Evolutionary conservation across 1,140 invertebrate species (phyloP), one percentile per base, ranked within the genome.

Genomic region (Drusus annulatus): DNA sequence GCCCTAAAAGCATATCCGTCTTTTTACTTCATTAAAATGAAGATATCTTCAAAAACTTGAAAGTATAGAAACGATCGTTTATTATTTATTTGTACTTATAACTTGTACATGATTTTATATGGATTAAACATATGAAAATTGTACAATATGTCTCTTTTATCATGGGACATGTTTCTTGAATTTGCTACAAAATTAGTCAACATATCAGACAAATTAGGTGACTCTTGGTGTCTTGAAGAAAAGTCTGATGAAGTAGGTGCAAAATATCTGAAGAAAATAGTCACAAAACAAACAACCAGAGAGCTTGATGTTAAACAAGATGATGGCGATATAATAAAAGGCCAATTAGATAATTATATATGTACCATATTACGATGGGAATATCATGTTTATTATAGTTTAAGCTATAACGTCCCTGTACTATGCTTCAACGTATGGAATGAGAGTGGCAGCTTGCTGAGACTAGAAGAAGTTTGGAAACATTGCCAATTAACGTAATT

Each of bases 371-470:
- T 81, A 23, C 51, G 63, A 63, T 84, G 80, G 80, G 83, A 84
- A 80, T 78, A 81, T 71, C 78, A 84, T 23, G 62, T 84, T 4
- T 82, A 74, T 62, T 84, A 78, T 28, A 84, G 76, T 56, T 16
- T 80, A 21, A 82, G 74, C 28, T 84, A 84, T 77, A 25, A 54
- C 7, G 83, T 81, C 4, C 83, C 83, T 31, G 76, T 84, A 4
- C 56, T 84, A 19, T 84, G 79, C 60, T 84, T 84, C 25, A 82
- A 84, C 63, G 80, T 84, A 8, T 82, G 78, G 69, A 76, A 81
- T 69, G 50, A 76, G 52, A 80, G 62, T 8, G 83, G 83, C 13
- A 69, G n/a, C 15, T 19, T 78, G 19, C 58, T 82, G 5, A 31
- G 21, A n/a, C 52, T 84, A 8, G 21, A 52, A 23, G 78, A 80